Evolutionary conservation across 2,113 vertebrate genomes (phyloP).

Genomic region (Manacus vitellinus): DNA sequence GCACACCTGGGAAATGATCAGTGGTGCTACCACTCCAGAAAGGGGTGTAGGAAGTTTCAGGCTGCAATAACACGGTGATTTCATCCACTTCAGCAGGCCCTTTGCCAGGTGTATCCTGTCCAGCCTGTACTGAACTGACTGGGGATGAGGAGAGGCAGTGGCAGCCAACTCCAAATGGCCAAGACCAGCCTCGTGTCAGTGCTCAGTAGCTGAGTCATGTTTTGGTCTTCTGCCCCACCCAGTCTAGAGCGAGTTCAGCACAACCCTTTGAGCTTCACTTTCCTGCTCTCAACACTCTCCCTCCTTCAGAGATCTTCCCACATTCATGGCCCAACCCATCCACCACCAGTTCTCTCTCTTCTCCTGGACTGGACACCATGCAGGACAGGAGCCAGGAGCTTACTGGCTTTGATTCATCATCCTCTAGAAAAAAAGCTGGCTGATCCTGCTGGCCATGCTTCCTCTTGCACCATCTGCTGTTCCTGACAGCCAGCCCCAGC

Average conservation of each 20-base stretch:
- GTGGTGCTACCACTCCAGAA: not conserved
- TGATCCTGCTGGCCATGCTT: not conserved
- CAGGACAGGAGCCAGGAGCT: slow-evolving; percentile 28
- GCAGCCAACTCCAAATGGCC: slow-evolving; percentile 37
- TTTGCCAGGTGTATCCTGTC: slow-evolving; percentile 4
- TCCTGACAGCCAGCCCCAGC: not conserved
- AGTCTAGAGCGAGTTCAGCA: slow-evolving; percentile 18
- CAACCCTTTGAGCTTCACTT: not conserved
- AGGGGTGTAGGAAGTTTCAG: not conserved
- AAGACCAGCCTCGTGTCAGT: not conserved
- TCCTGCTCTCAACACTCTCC: not conserved
- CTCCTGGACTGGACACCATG: slow-evolving; percentile 9
- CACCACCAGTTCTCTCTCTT: not conserved
- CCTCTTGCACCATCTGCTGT: slow-evolving; percentile 7
- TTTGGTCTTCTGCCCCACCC: slow-evolving; percentile 36
- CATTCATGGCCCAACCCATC: not conserved
- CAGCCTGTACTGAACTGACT: not conserved
- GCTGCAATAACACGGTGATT: not conserved
- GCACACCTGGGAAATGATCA: not conserved
- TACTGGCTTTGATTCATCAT: slow-evolving; percentile 11
- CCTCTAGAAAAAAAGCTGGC: slow-evolving; percentile 40
- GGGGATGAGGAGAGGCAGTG: not conserved
- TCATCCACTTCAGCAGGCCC: not conserved
- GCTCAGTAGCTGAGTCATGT: slow-evolving; percentile 38
- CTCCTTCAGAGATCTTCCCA: slow-evolving; percentile 16